These are phyloP conservation scores for Piprites chloris DNA, from an alignment of 2,113 vertebrate species.

Conservation along the genomic window DNA sequence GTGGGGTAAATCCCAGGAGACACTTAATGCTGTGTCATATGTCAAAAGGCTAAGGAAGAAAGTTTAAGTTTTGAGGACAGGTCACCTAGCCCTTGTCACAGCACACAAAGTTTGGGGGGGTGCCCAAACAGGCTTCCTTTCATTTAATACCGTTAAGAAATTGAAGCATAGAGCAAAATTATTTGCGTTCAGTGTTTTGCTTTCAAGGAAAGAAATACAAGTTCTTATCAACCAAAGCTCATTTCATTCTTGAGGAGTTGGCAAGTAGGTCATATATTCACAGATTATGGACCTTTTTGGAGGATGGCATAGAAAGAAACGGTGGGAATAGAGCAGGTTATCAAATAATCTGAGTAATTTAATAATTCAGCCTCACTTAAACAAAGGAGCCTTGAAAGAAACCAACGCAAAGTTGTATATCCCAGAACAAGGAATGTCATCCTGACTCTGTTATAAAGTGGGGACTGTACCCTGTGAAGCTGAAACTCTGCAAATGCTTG, in stretches of 20 bases:
- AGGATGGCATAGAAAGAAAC: not conserved
- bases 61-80: not conserved
- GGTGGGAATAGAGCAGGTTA: not conserved
- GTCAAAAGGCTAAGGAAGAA: not conserved
- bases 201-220: not conserved
- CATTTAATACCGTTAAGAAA: not conserved
- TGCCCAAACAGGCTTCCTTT: not conserved
- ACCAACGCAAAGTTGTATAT: not conserved
- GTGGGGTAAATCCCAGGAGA: not conserved
- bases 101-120: not conserved
- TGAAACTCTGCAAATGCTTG: not conserved
- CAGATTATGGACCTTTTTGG: not conserved
- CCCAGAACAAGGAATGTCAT: not conserved
- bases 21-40: not conserved
- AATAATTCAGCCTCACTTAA: not conserved
- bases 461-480: not conserved
- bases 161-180: not conserved
- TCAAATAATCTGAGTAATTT: not conserved
- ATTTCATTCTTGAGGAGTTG: not conserved
- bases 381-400: not conserved
- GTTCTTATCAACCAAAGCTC: not conserved
- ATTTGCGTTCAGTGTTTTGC: not conserved
- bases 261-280: not conserved
- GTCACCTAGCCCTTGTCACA: not conserved
- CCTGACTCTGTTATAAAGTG: not conserved